These are phyloP conservation scores for Leptinotarsa tumamoca DNA, from an alignment of 2,888 invertebrate genomes.

Conservation along the genomic window DNA sequence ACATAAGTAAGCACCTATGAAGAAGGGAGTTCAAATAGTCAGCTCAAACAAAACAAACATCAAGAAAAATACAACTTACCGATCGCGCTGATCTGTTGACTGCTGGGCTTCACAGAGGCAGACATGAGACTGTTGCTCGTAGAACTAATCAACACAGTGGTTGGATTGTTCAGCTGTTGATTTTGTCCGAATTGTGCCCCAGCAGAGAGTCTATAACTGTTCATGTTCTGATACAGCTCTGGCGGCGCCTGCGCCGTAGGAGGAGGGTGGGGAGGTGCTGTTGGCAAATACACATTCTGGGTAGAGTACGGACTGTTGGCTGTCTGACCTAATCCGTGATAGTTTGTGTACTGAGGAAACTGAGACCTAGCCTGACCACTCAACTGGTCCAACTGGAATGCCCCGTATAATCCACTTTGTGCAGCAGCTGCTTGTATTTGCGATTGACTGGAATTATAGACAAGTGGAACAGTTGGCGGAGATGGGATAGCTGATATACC, in stretches of 20 bases:
- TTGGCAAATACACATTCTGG: conserved; percentile 76
- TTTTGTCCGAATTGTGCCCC: conserved; percentile 81
- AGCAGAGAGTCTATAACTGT: conserved; percentile 65
- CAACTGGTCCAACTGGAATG: conserved; percentile 79
- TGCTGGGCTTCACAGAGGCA: conserved; percentile 84
- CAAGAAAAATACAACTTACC: conserved; percentile 65
- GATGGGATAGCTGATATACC: conserved; percentile 89
- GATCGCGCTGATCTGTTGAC: conserved; percentile 84
- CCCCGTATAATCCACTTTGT: conserved; percentile 84
- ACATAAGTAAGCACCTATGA: conserved; percentile 20
- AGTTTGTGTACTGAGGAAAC: conserved; percentile 80
- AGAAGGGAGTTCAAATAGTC: conserved; percentile 1
- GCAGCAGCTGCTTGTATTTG: conserved; percentile 75
- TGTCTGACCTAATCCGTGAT: conserved; percentile 72
- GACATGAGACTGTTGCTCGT: conserved; percentile 88
- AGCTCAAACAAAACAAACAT: not conserved
- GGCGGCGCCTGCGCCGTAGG: conserved; percentile 73
- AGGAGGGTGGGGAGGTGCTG: conserved; percentile 69
- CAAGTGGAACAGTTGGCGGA: conserved; percentile 84
- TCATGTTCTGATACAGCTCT: conserved; percentile 75
- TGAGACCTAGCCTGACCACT: conserved; percentile 79
- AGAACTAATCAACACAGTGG: conserved; percentile 84
- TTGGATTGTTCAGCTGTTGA: conserved; percentile 86
- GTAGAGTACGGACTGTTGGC: conserved; percentile 68
- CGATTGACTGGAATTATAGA: conserved; percentile 84